Percentiles rank a stretch among this genome's conserved stretches.
Conservation (phyloP, 1,140 invertebrate species). For the Acromyrmex heyeri region DNA sequence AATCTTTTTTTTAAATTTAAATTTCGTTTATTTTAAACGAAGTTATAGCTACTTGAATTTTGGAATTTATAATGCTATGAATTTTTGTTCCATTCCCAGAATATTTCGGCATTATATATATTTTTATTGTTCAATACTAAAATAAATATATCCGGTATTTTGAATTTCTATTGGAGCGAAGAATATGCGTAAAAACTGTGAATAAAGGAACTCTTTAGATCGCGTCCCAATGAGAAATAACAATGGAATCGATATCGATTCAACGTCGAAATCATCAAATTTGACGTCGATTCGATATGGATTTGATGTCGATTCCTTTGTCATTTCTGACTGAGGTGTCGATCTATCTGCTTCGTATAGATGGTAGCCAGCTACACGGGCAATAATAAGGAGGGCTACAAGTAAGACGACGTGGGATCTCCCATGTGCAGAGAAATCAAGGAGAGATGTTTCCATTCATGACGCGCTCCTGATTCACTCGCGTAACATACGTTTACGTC, state of each 20-base stretch:
- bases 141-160: background rate
- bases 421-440: background rate
- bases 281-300: too few species aligned
- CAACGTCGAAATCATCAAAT: too few species aligned
- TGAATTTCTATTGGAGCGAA: background rate
- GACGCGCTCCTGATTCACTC: slow-evolving; percentile 27
- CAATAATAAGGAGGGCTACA: background rate
- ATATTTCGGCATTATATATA: too few species aligned
- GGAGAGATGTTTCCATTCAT: slow-evolving; percentile 43
- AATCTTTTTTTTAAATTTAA: too few species aligned
- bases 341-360: background rate
- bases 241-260: too few species aligned
- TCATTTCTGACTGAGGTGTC: background rate
- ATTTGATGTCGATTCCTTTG: too few species aligned
- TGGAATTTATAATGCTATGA: too few species aligned
- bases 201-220: background rate
- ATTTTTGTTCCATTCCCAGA: too few species aligned
- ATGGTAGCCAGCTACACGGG: background rate
- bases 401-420: slow-evolving; percentile 16
- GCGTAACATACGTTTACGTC: slow-evolving; percentile 1
- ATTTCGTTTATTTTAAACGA: too few species aligned
- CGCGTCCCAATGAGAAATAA: too few species aligned
- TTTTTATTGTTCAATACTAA: background rate
- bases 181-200: background rate
- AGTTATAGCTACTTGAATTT: too few species aligned